Evolutionary conservation across 1,140 invertebrate genomes (phyloP), one percentile per base, ranked within the genome.

Genomic region (Mercenaria mercenaria): DNA sequence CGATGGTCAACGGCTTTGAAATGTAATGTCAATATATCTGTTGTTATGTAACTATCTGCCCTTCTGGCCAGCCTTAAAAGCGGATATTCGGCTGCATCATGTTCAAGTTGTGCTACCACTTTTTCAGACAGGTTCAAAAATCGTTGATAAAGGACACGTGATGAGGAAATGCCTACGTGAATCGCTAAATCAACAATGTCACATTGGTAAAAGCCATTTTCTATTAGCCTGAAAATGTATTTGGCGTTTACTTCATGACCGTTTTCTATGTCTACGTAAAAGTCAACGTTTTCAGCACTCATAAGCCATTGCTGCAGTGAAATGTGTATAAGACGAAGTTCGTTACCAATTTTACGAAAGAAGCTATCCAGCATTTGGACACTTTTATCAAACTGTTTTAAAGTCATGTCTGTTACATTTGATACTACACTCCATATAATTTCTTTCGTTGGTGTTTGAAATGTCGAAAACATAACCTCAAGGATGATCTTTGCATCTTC

Each of bases 181-280:
- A 56, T 56, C 10, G 34, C 43, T 32, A 80, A 23, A 34, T 80
- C 52, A 37, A 80, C 34, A 20, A 80, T 47, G 23, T 80, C 50
- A 34, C 13, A 56, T 20, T 32, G 23, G 23, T 32, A 52, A 80
- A 26, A 10, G 10, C 77, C 77, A 23, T 50, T 59, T 80, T 50
- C 77, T 52, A 52, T 52, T 34, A 32, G 23, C 10, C 20, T 11
- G 26, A 80, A 37, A 34, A 80, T 32, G 32, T 80, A 59, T 34
- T 32, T 23, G 20, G 77, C 77, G 34, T 80, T 80, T 59, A 56
- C 6, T 34, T 59, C 32, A 56, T 80, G 77, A 32, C 77, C 77
- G 34, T 32, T 34, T 32, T 37, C 52, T 32, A 29, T 47, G 13
- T 37, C 23, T 0, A 80, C 34, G 32, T 15, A 37, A 34, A 52